Conservation (phyloP, 2,888 invertebrate genomes). For the Eledone cirrhosa region DNA sequence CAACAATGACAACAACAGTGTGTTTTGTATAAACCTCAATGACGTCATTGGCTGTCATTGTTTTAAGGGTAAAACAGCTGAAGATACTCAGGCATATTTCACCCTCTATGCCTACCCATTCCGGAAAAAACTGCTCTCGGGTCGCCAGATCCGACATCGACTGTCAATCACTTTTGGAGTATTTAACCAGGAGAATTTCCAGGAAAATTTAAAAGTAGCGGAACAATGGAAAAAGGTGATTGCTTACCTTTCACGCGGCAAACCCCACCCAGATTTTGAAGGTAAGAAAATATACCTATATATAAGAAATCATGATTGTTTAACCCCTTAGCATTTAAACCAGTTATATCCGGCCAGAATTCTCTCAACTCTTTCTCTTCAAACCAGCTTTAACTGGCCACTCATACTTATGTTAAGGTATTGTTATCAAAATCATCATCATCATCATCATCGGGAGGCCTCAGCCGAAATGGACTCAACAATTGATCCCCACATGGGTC, state of each 20-base stretch:
- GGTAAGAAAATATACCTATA: too few species aligned
- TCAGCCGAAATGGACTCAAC: too few species aligned
- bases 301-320: too few species aligned
- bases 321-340: too few species aligned
- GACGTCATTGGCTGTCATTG: conserved; percentile 62
- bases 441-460: too few species aligned
- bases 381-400: too few species aligned
- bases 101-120: conserved; percentile 60
- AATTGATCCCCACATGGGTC: too few species aligned
- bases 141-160: conserved; percentile 49
- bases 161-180: conserved; percentile 51
- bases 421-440: too few species aligned
- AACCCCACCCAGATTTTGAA: conserved; percentile 34
- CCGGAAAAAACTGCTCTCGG: conserved; percentile 52
- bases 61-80: conserved; percentile 41
- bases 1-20: not conserved
- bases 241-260: conserved; percentile 39
- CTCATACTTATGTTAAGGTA: too few species aligned
- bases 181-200: conserved; percentile 41
- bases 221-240: conserved; percentile 54
- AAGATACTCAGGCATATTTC: conserved; percentile 48
- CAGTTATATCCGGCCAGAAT: too few species aligned
- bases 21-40: conserved; percentile 38
- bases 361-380: too few species aligned
- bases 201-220: conserved; percentile 50